Conservation (phyloP, 2,888 invertebrate species). For the Nesidiocoris tenuis region DNA sequence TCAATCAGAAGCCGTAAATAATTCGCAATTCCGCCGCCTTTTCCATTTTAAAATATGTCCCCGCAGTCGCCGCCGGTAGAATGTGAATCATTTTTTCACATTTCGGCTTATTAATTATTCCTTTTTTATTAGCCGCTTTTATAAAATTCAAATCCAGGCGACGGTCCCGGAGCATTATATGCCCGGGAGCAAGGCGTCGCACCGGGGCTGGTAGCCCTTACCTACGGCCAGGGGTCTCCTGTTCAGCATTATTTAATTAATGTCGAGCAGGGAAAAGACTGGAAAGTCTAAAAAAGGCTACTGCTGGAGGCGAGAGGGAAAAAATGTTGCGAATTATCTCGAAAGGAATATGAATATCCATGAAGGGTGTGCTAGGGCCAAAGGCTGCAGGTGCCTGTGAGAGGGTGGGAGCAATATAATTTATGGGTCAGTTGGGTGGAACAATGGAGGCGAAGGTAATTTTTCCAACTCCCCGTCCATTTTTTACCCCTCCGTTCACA, state of each 20-base stretch:
- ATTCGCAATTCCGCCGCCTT: too few relatives aligned
- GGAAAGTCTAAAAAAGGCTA: neutral
- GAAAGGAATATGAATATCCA: slow-evolving; percentile 34
- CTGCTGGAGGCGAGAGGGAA: slow-evolving; percentile 3
- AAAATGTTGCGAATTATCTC: slow-evolving; percentile 34
- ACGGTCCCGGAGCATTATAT: neutral
- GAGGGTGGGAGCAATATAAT: slow-evolving; percentile 9
- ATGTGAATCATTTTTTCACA: neutral
- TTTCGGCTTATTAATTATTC: slow-evolving; percentile 4
- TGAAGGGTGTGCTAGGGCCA: slow-evolving; percentile 17
- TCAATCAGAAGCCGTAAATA: too few relatives aligned
- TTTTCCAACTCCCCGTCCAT: neutral
- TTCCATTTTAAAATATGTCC: too few relatives aligned
- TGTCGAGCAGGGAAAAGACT: slow-evolving; percentile 2
- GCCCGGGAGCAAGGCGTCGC: slow-evolving; percentile 6
- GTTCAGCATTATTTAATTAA: slow-evolving; percentile 31
- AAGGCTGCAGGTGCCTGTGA: neutral
- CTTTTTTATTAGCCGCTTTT: slow-evolving; percentile 4
- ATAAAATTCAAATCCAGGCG: slow-evolving; percentile 26
- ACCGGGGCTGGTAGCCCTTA: neutral
- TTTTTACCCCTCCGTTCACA: slow-evolving; percentile 8
- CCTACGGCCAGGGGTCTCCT: slow-evolving; percentile 8
- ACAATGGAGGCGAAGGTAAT: slow-evolving; percentile 24
- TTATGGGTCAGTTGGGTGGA: slow-evolving; percentile 35
- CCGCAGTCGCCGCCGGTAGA: too few relatives aligned